phyloP scores from a whole-genome alignment of 1,140 invertebrate genomes.

The Listronotus oregonensis region DNA sequence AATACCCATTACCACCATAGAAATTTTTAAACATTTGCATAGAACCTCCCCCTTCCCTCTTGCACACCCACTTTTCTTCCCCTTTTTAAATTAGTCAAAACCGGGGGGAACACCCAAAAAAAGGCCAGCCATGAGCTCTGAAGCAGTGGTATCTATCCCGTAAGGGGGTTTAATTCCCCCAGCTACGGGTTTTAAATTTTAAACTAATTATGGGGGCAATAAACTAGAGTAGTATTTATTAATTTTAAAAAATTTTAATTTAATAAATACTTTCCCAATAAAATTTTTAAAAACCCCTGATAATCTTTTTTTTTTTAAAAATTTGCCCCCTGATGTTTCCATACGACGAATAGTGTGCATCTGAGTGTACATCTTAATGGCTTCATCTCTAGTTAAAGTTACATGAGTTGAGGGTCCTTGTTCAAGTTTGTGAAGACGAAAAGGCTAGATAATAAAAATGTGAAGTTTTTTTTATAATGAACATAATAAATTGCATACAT shows the following conservation, averaged over 20 bases:
- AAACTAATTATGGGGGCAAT: too few species aligned
- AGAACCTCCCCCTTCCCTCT: constrained; percentile 94
- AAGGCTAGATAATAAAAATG: constrained; percentile 66
- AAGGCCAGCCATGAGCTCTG: constrained; percentile 96
- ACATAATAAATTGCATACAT: neutral
- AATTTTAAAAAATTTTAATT: neutral
- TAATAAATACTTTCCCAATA: constrained; percentile 47
- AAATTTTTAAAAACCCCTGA: constrained; percentile 52
- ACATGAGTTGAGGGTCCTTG: constrained; percentile 78
- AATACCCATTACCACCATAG: constrained; percentile 98
- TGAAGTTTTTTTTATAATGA: constrained; percentile 15
- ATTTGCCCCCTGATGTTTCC: constrained; percentile 91
- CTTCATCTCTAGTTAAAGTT: constrained; percentile 82
- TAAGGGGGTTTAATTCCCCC: constrained; percentile 90
- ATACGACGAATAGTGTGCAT: constrained; percentile 89
- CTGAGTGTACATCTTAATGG: constrained; percentile 74
- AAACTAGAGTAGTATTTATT: too few species aligned
- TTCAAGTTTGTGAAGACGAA: constrained; percentile 86
- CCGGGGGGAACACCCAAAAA: constrained; percentile 81
- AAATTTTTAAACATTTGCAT: constrained; percentile 97
- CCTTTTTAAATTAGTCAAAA: constrained; percentile 90
- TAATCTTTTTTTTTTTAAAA: constrained; percentile 53
- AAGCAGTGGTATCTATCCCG: constrained; percentile 91
- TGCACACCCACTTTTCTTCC: constrained; percentile 86
- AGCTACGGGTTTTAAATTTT: constrained; percentile 70